Percentiles rank a stretch among this genome's conserved stretches.
phyloP scores from a whole-genome alignment of 2,888 invertebrate genomes.

The Agrotis ipsilon region DNA sequence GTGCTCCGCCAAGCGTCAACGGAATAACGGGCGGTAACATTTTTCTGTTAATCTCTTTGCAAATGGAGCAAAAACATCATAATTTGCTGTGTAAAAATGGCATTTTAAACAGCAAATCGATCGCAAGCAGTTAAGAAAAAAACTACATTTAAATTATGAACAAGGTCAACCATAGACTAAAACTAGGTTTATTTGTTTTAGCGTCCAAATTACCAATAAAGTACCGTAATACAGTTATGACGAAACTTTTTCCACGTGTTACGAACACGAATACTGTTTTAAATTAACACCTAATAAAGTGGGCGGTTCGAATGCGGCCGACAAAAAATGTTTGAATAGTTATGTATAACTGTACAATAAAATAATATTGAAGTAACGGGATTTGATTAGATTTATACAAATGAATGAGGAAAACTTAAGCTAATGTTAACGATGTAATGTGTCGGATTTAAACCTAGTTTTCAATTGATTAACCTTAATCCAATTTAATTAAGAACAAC shows the following conservation, averaged over 20 bases:
- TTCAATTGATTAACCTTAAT: conserved; percentile 28
- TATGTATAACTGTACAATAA: conserved; percentile 75
- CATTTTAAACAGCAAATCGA: conserved; percentile 30
- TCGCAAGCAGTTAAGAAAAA: conserved; percentile 4
- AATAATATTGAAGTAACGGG: conserved; percentile 74
- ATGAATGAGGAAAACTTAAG: conserved; percentile 50
- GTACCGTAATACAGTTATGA: conserved; percentile 57
- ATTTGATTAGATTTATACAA: conserved; percentile 59
- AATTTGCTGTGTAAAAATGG: conserved; percentile 43
- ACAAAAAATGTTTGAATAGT: conserved; percentile 72
- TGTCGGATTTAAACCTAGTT: conserved; percentile 5
- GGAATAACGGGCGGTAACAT: conserved; percentile 74
- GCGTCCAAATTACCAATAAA: conserved; percentile 44
- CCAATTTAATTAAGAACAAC: conserved; percentile 46
- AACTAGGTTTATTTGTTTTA: conserved; percentile 46
- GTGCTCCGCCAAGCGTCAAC: conserved; percentile 78
- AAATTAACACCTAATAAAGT: conserved; percentile 71
- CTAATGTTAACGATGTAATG: conserved; percentile 12
- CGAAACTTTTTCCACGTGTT: conserved; percentile 55
- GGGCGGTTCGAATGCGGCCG: conserved; percentile 61
- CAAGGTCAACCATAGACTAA: conserved; percentile 40
- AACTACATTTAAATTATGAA: conserved; percentile 21
- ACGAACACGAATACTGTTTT: conserved; percentile 66
- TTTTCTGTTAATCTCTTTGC: conserved; percentile 72
- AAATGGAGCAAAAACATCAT: conserved; percentile 61